These are phyloP conservation scores for Fratercula arctica DNA, from an alignment of 2,797 vertebrate species.

Conservation along the genomic window DNA sequence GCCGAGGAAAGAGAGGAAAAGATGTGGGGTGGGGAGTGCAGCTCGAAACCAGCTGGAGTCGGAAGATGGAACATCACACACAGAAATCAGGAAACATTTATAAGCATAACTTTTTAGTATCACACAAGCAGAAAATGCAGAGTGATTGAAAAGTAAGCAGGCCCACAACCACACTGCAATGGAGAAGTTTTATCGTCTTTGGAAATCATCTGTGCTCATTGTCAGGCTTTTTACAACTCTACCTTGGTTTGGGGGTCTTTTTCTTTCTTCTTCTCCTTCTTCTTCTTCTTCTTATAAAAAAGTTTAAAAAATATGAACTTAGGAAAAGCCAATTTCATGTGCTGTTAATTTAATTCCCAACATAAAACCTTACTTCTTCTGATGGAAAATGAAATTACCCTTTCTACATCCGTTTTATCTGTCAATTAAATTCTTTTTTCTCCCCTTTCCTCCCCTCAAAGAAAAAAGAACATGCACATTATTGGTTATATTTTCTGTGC, in stretches of 20 bases:
- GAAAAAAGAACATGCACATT: slow-evolving; percentile 57
- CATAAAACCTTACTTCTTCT: slow-evolving; percentile 78
- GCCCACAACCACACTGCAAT: background rate
- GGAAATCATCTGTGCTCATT: slow-evolving; percentile 51
- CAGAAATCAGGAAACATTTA: slow-evolving; percentile 35
- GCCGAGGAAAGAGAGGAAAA: slow-evolving; percentile 1
- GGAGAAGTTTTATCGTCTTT: slow-evolving; percentile 36
- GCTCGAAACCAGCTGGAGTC: slow-evolving; percentile 29
- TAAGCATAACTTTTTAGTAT: slow-evolving; percentile 25
- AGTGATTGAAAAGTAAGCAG: background rate
- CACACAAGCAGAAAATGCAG: slow-evolving; percentile 11
- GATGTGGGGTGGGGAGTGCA: background rate
- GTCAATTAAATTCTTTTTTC: slow-evolving; percentile 74
- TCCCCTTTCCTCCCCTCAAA: background rate
- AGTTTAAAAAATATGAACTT: slow-evolving; percentile 76
- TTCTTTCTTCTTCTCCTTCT: background rate
- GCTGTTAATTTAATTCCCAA: slow-evolving; percentile 81
- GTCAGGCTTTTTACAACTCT: slow-evolving; percentile 53
- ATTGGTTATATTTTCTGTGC: slow-evolving; percentile 68
- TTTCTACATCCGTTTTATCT: slow-evolving; percentile 77
- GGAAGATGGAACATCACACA: background rate
- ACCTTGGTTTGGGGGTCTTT: slow-evolving; percentile 52
- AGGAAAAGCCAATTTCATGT: slow-evolving; percentile 81
- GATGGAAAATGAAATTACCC: slow-evolving; percentile 80
- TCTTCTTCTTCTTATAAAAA: slow-evolving; percentile 17